Evolutionary conservation across 2,888 invertebrate species (phyloP), one percentile per base, ranked within the genome.

Genomic region (Sphinx pinastri): DNA sequence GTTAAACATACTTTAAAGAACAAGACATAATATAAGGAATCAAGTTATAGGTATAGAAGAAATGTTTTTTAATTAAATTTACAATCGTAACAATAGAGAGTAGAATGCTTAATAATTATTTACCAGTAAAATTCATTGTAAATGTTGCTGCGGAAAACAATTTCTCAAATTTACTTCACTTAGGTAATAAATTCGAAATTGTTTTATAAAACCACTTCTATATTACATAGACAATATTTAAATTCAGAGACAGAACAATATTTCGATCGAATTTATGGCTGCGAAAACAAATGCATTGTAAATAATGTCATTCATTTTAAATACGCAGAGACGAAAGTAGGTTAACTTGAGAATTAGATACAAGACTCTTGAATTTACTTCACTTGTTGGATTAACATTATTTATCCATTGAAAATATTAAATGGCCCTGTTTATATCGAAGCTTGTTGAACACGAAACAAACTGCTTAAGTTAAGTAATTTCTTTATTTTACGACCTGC

Each of bases 231-330:
- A 38, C 38, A 7, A 38, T 38, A 38, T 38, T 38, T 38, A 38
- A 38, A 57, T 11, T 16, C 16, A 14, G 14, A 60, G 16, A 45
- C 4, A 7, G 47, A 12, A 60, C 4, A 12, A 16, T 47, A 47
- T 3, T 11, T 12, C 10, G 4, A 47, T 60, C n/a, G 10, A 45
- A 10, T 47, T 45, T 60, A 10, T 49, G 19, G 6, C 63, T 13
- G 12, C 19, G 58, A 19, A 63, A 63, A 19, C 63, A 47, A 63
- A 63, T 49, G 19, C 13, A 49, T 25, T 63, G 19, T 13, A 63
- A 63, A 63, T 12, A 63, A 63, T 63, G 16, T 63, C 13, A 19
- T 19, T 47, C 7, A 49, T 63, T 16, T 49, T 25, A 25, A 25
- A 25, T 25, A 49, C 47, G 19, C 19, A 49, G 49, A 63, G 19